Evolutionary conservation across 2,888 invertebrate species (phyloP).

Genomic region (Cantharis nigra): DNA sequence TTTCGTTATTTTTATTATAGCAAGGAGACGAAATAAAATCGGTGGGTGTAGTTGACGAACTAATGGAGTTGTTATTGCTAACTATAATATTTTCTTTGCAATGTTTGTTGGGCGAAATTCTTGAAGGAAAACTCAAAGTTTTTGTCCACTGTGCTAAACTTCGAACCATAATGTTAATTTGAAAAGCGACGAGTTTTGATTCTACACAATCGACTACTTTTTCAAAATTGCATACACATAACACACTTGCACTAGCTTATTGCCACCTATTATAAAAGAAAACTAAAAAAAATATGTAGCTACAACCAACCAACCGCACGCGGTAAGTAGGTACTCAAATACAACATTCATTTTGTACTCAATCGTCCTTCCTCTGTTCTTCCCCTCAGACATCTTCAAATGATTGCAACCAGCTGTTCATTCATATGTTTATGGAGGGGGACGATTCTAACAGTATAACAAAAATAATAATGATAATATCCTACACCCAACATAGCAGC

Average conservation of each 20-base stretch:
- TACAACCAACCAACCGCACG: conserved; percentile 10
- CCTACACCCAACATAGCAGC: not conserved
- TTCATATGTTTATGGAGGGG: conserved; percentile 22
- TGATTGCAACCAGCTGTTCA: conserved; percentile 49
- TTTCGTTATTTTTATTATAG: conserved; percentile 48
- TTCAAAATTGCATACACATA: not conserved
- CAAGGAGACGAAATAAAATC: conserved; percentile 48
- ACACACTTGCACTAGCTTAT: conserved; percentile 17
- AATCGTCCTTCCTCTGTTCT: conserved; percentile 53
- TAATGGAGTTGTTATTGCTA: conserved; percentile 61
- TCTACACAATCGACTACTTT: not conserved
- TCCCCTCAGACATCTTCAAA: conserved; percentile 41
- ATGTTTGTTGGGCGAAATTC: conserved; percentile 80
- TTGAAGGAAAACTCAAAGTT: conserved; percentile 85
- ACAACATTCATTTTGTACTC: conserved; percentile 39
- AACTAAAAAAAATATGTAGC: too few relatives aligned
- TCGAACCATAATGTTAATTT: conserved; percentile 71
- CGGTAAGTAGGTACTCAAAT: conserved; percentile 10
- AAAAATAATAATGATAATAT: not conserved
- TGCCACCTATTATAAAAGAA: conserved; percentile 15
- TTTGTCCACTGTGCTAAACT: conserved; percentile 90
- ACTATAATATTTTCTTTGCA: conserved; percentile 71
- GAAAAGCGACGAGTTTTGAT: not conserved
- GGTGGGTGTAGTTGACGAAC: conserved; percentile 66
- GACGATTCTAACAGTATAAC: conserved; percentile 9